Conservation (phyloP, 2,888 invertebrate species). For the Lysandra coridon region DNA sequence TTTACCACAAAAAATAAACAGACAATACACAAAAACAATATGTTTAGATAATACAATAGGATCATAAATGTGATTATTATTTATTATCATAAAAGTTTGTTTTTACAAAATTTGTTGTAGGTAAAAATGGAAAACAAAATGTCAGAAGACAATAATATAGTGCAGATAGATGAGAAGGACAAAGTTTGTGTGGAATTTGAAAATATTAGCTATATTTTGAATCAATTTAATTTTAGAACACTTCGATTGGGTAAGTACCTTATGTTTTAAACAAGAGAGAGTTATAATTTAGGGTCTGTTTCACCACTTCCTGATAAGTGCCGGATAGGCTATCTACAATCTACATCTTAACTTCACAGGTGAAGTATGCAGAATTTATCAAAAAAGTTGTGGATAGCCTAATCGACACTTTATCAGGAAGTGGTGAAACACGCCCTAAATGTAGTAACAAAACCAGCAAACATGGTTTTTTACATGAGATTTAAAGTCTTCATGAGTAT, state of each 20-base stretch:
- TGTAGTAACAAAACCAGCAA: too few relatives aligned
- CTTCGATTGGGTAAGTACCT: constrained; percentile 9
- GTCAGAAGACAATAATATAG: constrained; percentile 7
- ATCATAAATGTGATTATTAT: not conserved
- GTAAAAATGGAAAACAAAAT: not conserved
- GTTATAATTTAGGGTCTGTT: too few relatives aligned
- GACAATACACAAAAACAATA: not conserved
- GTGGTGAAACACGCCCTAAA: too few relatives aligned
- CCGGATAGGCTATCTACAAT: too few relatives aligned
- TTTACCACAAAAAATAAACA: not conserved
- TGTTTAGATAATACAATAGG: not conserved
- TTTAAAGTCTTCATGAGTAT: too few relatives aligned
- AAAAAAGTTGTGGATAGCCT: too few relatives aligned
- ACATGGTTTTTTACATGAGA: too few relatives aligned
- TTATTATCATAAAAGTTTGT: not conserved
- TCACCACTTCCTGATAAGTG: too few relatives aligned
- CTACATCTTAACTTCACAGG: too few relatives aligned
- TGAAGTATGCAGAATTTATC: too few relatives aligned
- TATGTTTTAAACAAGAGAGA: too few relatives aligned
- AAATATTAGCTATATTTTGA: not conserved
- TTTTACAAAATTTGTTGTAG: not conserved
- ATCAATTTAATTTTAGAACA: constrained; percentile 3
- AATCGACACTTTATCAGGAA: too few relatives aligned
- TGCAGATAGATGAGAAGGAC: constrained; percentile 7
- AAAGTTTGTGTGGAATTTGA: constrained; percentile 20